Evolutionary conservation across 2,113 vertebrate genomes (phyloP), one percentile per base, ranked within the genome.

Genomic region (Cyanocitta stelleri): DNA sequence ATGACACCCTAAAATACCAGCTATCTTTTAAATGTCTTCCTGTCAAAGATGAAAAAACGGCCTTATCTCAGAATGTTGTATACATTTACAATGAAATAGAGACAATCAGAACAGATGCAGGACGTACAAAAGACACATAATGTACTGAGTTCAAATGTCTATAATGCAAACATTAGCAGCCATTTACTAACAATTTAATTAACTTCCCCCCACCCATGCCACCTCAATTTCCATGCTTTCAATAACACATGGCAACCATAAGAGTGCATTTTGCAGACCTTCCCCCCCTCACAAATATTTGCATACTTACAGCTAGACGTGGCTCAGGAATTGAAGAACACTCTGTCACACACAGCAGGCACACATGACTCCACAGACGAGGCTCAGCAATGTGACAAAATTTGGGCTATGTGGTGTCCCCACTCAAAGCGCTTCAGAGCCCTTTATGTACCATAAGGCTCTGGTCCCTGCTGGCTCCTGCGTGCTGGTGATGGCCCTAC

Each of bases 71-170:
- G 63, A 87, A 18, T 16, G 16, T 16, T 81, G 74, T 76, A 56
- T 71, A 68, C 37, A 66, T 94, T 95, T 94, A 90, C 87, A 90
- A 68, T n/a, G 18, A 85, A 96, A 96, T 20, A 79, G 69, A 73
- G 64, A 97, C 97, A 94, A 94, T 91, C 83, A 90, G 90, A 97
- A 79, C 92, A 97, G 95, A 97, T 95, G 88, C 59, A 96, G 89
- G 58, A 96, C 56, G 81, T 79, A 87, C 78, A 80, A 77, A 96
- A 95, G 64, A 89, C 44, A 71, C 69, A 75, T 14, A 85, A 69
- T 51, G 68, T 30, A 91, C 78, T 95, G 87, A 73, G 88, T 94
- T 95, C 90, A 89, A 97, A 87, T 87, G 1, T 46, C 71, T 90
- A 48, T 71, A 92, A 93, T 67, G 69, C 27, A 93, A 96, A 94